Percentiles rank a stretch among this genome's conserved stretches.
These are phyloP conservation scores for Cossypha dichroa DNA, from an alignment of 2,797 vertebrate species.

Conservation along the genomic window DNA sequence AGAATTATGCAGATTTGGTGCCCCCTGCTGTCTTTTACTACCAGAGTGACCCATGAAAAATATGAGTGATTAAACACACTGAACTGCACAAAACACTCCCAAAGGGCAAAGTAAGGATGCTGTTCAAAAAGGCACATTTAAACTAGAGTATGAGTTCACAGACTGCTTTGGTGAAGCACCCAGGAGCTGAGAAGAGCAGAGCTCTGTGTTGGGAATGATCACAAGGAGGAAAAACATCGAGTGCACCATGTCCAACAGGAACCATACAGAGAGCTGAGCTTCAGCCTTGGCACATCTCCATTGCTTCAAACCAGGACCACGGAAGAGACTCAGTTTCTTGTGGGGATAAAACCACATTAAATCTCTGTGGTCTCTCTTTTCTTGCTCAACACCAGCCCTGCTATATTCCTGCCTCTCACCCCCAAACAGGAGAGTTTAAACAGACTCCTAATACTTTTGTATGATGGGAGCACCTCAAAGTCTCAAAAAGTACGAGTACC, in stretches of 20 bases:
- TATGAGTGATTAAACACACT: background rate
- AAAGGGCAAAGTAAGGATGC: background rate
- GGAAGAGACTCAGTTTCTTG: background rate
- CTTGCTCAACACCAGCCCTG: background rate
- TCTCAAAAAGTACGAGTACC: background rate
- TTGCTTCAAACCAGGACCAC: background rate
- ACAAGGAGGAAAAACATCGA: background rate
- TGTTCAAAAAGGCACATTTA: background rate
- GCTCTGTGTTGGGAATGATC: background rate
- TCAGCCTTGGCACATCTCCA: background rate
- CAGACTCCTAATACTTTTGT: background rate
- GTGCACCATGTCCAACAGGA: background rate
- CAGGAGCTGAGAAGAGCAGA: background rate
- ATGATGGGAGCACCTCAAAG: background rate
- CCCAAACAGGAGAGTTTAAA: background rate
- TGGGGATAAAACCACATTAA: background rate
- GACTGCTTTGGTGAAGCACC: background rate
- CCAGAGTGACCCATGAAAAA: background rate
- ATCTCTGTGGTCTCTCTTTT: background rate
- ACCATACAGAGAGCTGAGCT: background rate
- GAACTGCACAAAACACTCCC: background rate
- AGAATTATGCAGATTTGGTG: slow-evolving; percentile 70
- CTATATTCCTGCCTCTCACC: background rate
- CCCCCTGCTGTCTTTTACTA: slow-evolving; percentile 72
- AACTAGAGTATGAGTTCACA: background rate